Evolutionary conservation across 2,797 vertebrate species (phyloP), one percentile per base, ranked within the genome.

Genomic region (Urosaurus nigricauda): DNA sequence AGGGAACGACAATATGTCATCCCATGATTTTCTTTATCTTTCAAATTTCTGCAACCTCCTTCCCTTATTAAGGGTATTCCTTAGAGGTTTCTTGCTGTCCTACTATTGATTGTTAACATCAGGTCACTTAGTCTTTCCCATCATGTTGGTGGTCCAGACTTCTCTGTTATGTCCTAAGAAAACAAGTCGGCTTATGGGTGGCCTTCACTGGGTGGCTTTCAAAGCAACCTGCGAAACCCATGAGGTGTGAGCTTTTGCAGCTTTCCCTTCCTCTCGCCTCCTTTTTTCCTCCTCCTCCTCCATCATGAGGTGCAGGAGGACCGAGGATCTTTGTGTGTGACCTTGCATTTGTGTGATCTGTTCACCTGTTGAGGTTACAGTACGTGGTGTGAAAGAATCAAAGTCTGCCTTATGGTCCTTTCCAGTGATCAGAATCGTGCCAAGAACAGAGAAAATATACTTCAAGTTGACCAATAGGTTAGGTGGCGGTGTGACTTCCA

Each of bases 331-430:
- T 71, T 79, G 56, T 17, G 37, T 2, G 43, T 81, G 89, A 85
- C 87, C 71, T 85, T 86, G 87, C 73, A 13, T 47, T 86, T 43
- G 51, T 83, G 73, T 47, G 32, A 82, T 68, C 47, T 13, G 16
- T 63, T 86, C 73, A 86, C 87, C 79, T 91, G 90, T 79, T 53
- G 87, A 70, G 79, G 37, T 85, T 79, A 63, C 16, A 37, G 37
- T 0, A 16, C 24, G 26, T 21, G 77, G 70, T 16, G 74, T 17
- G 51, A 74, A 77, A 71, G 71, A 84, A 85, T 80, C 68, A 88
- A 79, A 87, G 53, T 35, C 29, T n/a, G 58, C 53, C 77, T 35
- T 51, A 87, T 87, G 85, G 81, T n/a, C 58, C 35, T 32, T 86
- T 32, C 47, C 47, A 17, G 56, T 51, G 7, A 56, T 70, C n/a